These are phyloP conservation scores for Tragelaphus oryx DNA, from an alignment of 2,797 vertebrate species.

Conservation along the genomic window DNA sequence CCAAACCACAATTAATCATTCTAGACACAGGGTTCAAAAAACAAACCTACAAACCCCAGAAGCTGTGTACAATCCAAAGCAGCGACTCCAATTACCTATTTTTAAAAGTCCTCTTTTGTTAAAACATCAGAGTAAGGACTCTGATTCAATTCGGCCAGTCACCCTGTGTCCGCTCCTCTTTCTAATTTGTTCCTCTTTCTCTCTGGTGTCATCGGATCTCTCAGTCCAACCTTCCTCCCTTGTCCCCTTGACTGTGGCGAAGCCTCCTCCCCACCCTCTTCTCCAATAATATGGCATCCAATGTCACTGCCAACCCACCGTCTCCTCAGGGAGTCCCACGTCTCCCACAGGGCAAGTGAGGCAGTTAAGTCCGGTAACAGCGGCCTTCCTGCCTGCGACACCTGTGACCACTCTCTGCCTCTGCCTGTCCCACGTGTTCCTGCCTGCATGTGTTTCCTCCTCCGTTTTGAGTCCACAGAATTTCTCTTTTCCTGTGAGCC, in stretches of 20 bases:
- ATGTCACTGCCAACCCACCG: background rate
- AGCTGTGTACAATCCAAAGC: background rate
- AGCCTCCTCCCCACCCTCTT: background rate
- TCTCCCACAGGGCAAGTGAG: background rate
- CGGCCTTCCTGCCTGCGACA: rapidly evolving
- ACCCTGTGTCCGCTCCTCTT: background rate
- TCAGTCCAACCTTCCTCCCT: background rate
- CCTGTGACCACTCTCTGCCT: background rate
- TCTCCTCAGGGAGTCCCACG: background rate
- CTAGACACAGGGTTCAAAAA: background rate
- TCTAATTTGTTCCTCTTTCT: background rate
- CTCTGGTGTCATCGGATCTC: background rate
- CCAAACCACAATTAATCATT: background rate
- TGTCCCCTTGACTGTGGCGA: background rate
- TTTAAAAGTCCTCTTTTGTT: background rate
- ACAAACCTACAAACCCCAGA: background rate
- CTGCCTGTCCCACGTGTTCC: background rate
- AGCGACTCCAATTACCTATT: background rate
- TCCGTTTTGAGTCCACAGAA: background rate
- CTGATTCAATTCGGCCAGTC: background rate
- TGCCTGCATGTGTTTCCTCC: background rate
- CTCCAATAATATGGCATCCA: background rate
- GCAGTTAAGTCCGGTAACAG: background rate
- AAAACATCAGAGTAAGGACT: background rate
- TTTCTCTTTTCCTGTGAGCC: background rate